phyloP scores from a whole-genome alignment of 2,888 invertebrate genomes.

The Danaus chrysippus region DNA sequence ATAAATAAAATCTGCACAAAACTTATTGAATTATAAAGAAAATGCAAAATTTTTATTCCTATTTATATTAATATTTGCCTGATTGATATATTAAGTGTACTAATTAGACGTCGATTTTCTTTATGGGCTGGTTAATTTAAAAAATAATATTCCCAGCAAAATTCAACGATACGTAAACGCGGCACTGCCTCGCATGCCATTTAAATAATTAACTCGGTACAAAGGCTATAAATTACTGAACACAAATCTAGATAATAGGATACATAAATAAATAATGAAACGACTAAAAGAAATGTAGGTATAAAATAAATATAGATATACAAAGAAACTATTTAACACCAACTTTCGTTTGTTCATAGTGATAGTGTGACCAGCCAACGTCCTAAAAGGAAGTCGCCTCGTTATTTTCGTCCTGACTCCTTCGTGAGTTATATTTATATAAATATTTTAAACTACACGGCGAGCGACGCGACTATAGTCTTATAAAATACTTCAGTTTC shows the following conservation, averaged over 20 bases:
- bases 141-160: not conserved
- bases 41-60: too few relatives aligned
- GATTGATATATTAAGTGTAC: too few relatives aligned
- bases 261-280: slow-evolving; percentile 5
- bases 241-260: slow-evolving; percentile 4
- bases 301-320: too few relatives aligned
- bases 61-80: too few relatives aligned
- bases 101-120: not conserved
- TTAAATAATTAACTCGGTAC: not conserved
- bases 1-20: too few relatives aligned
- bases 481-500: too few relatives aligned
- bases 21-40: too few relatives aligned
- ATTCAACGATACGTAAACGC: not conserved
- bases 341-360: not conserved
- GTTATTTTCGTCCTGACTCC: slow-evolving; percentile 60
- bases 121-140: not conserved
- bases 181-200: not conserved
- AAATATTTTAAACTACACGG: slow-evolving; percentile 61
- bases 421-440: slow-evolving; percentile 65
- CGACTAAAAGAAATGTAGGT: not conserved
- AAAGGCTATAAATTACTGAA: not conserved
- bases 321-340: not conserved
- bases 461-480: slow-evolving; percentile 26
- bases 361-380: slow-evolving; percentile 14
- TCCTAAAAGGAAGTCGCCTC: slow-evolving; percentile 43